Evolutionary conservation across 1,140 invertebrate genomes (phyloP), one percentile per base, ranked within the genome.

Genomic region (Cotesia chilonis): DNA sequence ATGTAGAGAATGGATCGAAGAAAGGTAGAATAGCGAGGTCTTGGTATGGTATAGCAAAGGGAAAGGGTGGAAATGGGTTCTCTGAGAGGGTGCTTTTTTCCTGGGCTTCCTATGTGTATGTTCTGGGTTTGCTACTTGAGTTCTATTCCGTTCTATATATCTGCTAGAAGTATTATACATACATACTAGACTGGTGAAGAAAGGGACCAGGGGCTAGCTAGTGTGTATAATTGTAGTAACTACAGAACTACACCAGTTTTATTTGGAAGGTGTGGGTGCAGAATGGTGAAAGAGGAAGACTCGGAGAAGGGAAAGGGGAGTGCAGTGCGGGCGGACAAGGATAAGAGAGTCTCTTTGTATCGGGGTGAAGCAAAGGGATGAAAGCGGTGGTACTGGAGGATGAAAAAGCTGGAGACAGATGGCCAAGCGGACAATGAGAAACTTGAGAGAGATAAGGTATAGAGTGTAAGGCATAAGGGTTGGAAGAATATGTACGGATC

Each of bases 391-490:
- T 28, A 28, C 28, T 28, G 28, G 28, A 2, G 72, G 80, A 81
- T 82, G 82, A 84, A 84, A 85, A 84, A 85, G 79, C 78, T 80
- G 78, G 81, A 82, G 83, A 85, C 85, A 85, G 85, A 85, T 85
- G 85, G 84, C 84, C 80, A 82, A 28, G 84, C 83, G 84, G 83
- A 86, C 84, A 86, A 86, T 85, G 84, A 85, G 84, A 85, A 86
- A 86, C 83, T 86, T 81, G 77, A 84, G 82, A 84, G 84, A 86
- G 85, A 85, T 85, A 83, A 83, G 83, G 81, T 64, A 75, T 60
- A 69, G 35, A 60, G 17, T 14, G 6, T 20, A 68, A 14, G 10
- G 63, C 9, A 70, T 10, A 60, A 38, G 41, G 20, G 17, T 28
- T 17, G 28, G 61, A 51, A 54, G 14, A 74, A 52, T 20, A 12